phyloP scores from a whole-genome alignment of 2,113 vertebrate genomes.

The Corythoichthys haematopterus region DNA sequence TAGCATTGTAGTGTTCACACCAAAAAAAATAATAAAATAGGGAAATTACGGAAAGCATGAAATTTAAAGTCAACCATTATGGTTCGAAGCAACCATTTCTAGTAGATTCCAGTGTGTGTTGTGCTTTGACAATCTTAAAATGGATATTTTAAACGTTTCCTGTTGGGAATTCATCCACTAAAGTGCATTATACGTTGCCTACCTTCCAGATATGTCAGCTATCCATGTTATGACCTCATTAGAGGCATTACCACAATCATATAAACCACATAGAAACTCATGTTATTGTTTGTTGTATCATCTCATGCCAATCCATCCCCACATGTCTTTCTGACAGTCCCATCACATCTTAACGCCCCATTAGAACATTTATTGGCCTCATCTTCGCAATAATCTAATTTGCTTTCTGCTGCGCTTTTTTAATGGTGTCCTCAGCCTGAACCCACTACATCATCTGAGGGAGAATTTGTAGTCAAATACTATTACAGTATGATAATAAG shows the following conservation, averaged over 20 bases:
- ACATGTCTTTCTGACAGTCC: not conserved
- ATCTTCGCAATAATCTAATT: conserved; percentile 30
- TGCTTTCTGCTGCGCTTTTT: conserved; percentile 15
- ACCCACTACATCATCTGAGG: conserved; percentile 4
- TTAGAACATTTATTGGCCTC: conserved; percentile 26
- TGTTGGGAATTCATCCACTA: not conserved
- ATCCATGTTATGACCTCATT: conserved; percentile 46
- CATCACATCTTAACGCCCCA: not conserved
- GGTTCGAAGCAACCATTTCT: not conserved
- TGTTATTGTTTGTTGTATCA: conserved; percentile 44
- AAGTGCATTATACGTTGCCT: not conserved
- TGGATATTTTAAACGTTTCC: not conserved
- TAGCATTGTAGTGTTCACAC: too few relatives aligned
- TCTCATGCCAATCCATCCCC: not conserved
- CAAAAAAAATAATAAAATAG: too few relatives aligned
- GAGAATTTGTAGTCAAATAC: conserved; percentile 24
- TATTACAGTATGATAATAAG: conserved; percentile 20
- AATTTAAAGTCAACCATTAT: too few relatives aligned
- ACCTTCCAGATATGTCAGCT: conserved; percentile 13
- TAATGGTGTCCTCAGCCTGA: conserved; percentile 3
- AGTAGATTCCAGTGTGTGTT: not conserved
- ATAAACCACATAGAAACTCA: conserved; percentile 44
- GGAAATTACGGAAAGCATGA: too few relatives aligned
- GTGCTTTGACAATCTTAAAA: not conserved
- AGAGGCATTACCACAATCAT: conserved; percentile 33